A percentile compares a stretch with the other conserved stretches of the same genome.
Evolutionary conservation across 64 coral and sea anemone genomes (phyloP).

Genomic region (Montipora capricornis): DNA sequence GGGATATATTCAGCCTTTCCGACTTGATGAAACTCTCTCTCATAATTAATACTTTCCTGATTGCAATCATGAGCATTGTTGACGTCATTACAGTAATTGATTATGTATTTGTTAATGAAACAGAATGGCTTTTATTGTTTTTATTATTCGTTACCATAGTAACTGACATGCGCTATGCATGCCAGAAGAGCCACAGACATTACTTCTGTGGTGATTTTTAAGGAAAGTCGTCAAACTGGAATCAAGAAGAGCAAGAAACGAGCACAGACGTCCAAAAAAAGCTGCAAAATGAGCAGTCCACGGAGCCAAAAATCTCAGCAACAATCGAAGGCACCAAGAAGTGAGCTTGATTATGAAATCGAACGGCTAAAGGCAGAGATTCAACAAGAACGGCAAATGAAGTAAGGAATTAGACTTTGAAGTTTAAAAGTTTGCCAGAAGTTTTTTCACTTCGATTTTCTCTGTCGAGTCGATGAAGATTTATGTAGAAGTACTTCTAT

Average conservation of each 20-base stretch:
- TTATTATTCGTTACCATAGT: conserved; percentile 6
- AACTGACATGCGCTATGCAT: conserved; percentile 31
- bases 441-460: too few relatives aligned
- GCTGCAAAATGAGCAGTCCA: conserved; percentile 43
- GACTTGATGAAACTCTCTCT: neutral
- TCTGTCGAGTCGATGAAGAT: too few relatives aligned
- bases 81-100: neutral
- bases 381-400: conserved; percentile 99
- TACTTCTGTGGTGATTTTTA: neutral
- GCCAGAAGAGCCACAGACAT: conserved; percentile 34
- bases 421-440: too few relatives aligned
- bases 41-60: neutral
- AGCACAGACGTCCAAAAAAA: conserved; percentile 19
- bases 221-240: neutral
- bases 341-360: conserved; percentile 95
- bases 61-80: neutral
- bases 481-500: too few relatives aligned
- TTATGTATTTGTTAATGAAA: too few relatives aligned
- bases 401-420: conserved; percentile 57
- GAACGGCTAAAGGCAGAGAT: conserved; percentile 94
- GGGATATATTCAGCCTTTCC: neutral
- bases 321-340: conserved; percentile 74
- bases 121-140: too few relatives aligned
- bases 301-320: conserved; percentile 43
- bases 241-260: conserved; percentile 19